phyloP scores from a whole-genome alignment of 2,888 invertebrate genomes.

The Drosophila affinis region DNA sequence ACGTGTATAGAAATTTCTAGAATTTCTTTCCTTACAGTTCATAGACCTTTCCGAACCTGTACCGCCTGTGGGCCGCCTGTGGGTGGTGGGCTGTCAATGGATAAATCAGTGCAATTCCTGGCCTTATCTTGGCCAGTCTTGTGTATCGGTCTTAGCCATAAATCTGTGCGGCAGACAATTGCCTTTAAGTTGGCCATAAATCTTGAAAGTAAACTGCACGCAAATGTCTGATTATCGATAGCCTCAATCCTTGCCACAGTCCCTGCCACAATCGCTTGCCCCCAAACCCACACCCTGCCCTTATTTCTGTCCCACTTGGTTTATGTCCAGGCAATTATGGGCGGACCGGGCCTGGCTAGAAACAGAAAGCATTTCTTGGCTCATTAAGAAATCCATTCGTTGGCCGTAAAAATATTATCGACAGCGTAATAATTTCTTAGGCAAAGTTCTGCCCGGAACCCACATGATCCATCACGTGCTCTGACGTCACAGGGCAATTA shows the following conservation, averaged over 20 bases:
- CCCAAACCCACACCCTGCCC: background rate
- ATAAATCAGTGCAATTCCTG: slow-evolving; percentile 53
- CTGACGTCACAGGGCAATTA: slow-evolving; percentile 63
- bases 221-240: slow-evolving; percentile 42
- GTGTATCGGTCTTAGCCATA: slow-evolving; percentile 53
- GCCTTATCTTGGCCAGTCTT: slow-evolving; percentile 22
- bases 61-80: background rate
- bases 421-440: slow-evolving; percentile 54
- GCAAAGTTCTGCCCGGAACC: slow-evolving; percentile 22
- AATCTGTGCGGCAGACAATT: slow-evolving; percentile 44
- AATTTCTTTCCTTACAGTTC: background rate
- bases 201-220: slow-evolving; percentile 35
- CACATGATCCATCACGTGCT: slow-evolving; percentile 81
- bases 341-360: slow-evolving; percentile 2
- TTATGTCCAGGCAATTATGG: slow-evolving; percentile 39
- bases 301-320: slow-evolving; percentile 19
- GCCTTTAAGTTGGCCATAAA: slow-evolving; percentile 38
- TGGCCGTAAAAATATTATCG: slow-evolving; percentile 71
- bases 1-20: background rate
- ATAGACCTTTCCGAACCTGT: slow-evolving; percentile 7
- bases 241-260: background rate
- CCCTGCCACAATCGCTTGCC: background rate
- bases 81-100: slow-evolving; percentile 14
- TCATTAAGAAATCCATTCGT: slow-evolving; percentile 74
- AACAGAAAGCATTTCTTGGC: slow-evolving; percentile 29